These are phyloP conservation scores for Cololabis saira DNA, from an alignment of 2,113 vertebrate genomes.

Conservation along the genomic window DNA sequence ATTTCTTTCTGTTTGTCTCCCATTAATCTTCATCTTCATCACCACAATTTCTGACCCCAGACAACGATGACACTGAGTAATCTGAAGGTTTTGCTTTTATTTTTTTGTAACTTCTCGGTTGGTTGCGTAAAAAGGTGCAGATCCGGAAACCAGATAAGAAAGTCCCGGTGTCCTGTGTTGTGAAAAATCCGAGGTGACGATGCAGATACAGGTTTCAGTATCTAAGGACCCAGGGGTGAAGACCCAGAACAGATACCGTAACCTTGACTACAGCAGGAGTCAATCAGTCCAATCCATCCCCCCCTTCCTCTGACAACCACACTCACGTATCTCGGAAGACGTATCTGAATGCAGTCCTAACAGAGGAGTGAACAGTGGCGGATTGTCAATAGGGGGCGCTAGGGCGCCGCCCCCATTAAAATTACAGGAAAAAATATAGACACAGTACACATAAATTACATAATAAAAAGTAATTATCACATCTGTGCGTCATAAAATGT, in stretches of 20 bases:
- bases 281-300: conserved; percentile 32
- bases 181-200: conserved; percentile 45
- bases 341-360: no score
- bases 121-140: conserved; percentile 14
- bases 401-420: no score
- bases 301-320: no score
- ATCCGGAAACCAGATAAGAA: no score
- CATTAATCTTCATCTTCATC: conserved; percentile 6
- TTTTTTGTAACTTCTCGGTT: neutral
- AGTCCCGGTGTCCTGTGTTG: conserved; percentile 52
- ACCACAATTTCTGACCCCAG: conserved; percentile 18
- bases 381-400: no score
- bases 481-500: no score
- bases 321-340: neutral
- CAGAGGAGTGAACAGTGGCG: no score
- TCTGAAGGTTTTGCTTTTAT: neutral
- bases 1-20: conserved; percentile 11
- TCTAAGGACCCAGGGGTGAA: conserved; percentile 19
- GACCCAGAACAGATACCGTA: neutral
- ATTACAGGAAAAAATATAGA: no score
- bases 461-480: no score
- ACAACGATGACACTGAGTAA: conserved; percentile 14
- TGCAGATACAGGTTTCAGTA: conserved; percentile 50
- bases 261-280: conserved; percentile 33
- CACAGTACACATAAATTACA: no score